Conservation (phyloP, 2,113 vertebrate species). For the Podarcis muralis region DNA sequence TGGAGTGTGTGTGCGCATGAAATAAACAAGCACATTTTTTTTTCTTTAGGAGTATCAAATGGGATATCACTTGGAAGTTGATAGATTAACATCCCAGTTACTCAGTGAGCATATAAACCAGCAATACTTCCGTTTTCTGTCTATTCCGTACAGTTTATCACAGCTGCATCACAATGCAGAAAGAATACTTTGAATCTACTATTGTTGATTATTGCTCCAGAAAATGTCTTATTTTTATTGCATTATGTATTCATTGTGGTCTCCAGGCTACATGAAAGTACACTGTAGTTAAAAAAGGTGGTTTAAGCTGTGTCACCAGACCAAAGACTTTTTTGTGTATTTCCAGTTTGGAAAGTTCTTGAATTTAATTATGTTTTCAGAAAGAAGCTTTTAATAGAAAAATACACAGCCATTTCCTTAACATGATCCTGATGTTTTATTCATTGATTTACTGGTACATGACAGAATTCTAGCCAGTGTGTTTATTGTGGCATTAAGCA, state of each 20-base stretch:
- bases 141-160: background rate
- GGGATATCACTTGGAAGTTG: background rate
- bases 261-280: background rate
- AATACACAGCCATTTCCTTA: constrained; percentile 65
- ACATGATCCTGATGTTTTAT: constrained; percentile 71
- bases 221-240: background rate
- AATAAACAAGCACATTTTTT: background rate
- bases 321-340: constrained; percentile 53
- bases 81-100: background rate
- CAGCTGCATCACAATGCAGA: background rate
- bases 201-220: background rate
- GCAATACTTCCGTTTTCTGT: background rate
- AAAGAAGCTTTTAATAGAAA: constrained; percentile 72
- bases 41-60: no score
- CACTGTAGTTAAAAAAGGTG: background rate
- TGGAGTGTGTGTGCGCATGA: no score
- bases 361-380: constrained; percentile 67
- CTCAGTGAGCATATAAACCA: background rate
- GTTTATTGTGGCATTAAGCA: constrained; percentile 67
- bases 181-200: background rate
- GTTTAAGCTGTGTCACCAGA: constrained; percentile 57
- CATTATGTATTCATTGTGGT: background rate
- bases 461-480: constrained; percentile 67
- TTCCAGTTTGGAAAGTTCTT: constrained; percentile 67
- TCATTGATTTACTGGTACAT: constrained; percentile 59